Evolutionary conservation across 2,113 vertebrate genomes (phyloP).

Genomic region (Bambusicola thoracicus): DNA sequence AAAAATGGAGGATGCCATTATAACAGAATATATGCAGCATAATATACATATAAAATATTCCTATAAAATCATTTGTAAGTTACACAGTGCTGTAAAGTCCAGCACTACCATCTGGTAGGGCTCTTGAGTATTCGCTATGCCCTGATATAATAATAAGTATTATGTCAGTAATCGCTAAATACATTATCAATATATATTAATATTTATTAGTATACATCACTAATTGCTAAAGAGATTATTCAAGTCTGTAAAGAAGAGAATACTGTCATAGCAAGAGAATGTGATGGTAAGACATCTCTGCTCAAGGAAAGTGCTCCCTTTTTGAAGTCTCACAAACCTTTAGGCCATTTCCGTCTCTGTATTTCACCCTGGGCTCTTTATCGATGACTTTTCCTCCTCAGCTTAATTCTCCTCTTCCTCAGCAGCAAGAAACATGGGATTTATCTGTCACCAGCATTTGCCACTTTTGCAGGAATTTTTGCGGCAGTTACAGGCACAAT

Average conservation of each 20-base stretch:
- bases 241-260: not conserved
- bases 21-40: slow-evolving; percentile 14
- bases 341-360: not conserved
- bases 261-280: not conserved
- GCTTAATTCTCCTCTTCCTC: not conserved
- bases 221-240: not conserved
- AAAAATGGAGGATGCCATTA: not conserved
- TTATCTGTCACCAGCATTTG: not conserved
- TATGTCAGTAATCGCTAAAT: not conserved
- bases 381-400: not conserved
- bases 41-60: not conserved
- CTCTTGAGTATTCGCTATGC: not conserved
- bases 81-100: not conserved
- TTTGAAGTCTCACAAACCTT: not conserved
- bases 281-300: not conserved
- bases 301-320: not conserved
- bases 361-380: not conserved
- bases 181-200: no score
- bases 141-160: not conserved
- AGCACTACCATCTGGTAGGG: not conserved
- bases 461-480: not conserved
- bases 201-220: no score
- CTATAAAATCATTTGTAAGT: not conserved
- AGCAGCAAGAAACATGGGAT: not conserved
- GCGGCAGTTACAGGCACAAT: not conserved